Base-by-base conservation (phyloP, 2,797 vertebrate genomes). In the Pelodytes ibericus region DNA sequence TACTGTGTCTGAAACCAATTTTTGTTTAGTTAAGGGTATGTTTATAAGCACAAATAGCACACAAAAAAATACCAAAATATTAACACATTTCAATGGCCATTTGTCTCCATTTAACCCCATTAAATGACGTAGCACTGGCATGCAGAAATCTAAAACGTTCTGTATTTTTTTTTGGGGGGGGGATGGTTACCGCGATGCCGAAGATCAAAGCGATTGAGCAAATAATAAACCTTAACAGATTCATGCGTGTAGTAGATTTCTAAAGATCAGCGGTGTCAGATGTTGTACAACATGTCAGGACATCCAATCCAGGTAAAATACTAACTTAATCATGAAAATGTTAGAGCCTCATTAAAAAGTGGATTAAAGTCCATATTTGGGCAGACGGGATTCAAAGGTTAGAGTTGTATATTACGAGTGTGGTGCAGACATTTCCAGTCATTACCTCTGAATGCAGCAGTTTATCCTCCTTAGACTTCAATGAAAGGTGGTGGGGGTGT, bases 271-370 rank as follows among this genome's bases (percentile, higher is more conserved):
- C 88, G 47, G 85, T 88, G 82, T 49, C 84, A 85, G 90, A 88
- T 89, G 90, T 91, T 91, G 90, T 90, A 91, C 90, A 92, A 89
- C 89, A 88, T 91, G 88, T 89, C 89, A 90, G 82, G 83, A 81
- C 88, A 87, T 82, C 90, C 88, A 86, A 87, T 88, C 87, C 87
- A 53, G 85, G 88, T 90, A 91, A 92, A 92, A 90, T 88, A 88
- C 88, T 84, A 82, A 84, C 88, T 91, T 90, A 86, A 90, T 90
- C 89, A 84, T 60, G 24, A 84, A 70, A 89, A 82, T 90, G 92
- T 93, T 90, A 90, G 86, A 90, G 90, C 88, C 89, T 91, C 87
- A 84, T 92, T 91, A 92, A 91, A 92, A 85, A 85, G 85, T 87
- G 89, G 89, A 83, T 90, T n/a, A 83, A 89, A 90, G 89, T 87